Conservation (phyloP, 1,140 invertebrate species). For the Drosophila melanica region DNA sequence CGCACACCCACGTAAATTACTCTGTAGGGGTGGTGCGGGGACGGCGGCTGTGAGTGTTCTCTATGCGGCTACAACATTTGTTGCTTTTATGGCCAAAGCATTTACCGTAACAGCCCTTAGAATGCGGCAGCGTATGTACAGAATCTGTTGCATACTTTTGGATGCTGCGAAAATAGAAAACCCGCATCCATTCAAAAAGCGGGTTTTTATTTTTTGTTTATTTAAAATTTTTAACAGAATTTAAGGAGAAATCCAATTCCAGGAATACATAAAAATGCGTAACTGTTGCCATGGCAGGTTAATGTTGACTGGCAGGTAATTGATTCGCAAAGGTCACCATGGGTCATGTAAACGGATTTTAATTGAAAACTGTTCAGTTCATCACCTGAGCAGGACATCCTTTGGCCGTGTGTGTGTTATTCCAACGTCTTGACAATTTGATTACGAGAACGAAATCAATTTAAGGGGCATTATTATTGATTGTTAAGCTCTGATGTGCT, state of each 20-base stretch:
- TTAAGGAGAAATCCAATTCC: neutral
- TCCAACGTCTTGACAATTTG: conserved; percentile 29
- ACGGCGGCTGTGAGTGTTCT: neutral
- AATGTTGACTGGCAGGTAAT: neutral
- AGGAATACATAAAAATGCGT: neutral
- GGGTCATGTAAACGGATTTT: conserved; percentile 22
- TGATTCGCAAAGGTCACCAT: conserved; percentile 12
- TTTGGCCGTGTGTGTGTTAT: neutral
- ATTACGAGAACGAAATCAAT: conserved; percentile 20
- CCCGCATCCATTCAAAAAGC: neutral
- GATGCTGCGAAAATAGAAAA: neutral
- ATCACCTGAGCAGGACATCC: neutral
- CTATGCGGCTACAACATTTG: conserved; percentile 38
- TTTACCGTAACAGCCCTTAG: conserved; percentile 27
- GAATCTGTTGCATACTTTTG: conserved; percentile 28
- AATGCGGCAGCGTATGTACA: conserved; percentile 12
- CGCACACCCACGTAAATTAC: conserved; percentile 20
- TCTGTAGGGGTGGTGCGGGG: neutral
- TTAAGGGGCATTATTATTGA: conserved; percentile 20
- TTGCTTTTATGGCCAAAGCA: conserved; percentile 24
- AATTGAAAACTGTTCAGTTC: conserved; percentile 31
- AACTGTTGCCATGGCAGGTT: neutral
- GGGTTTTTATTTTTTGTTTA: too few relatives aligned
- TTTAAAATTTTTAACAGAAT: neutral
- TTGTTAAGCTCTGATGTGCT: conserved; percentile 32